These are phyloP conservation scores for Oreortyx pictus DNA, from an alignment of 2,797 vertebrate genomes.

Conservation along the genomic window DNA sequence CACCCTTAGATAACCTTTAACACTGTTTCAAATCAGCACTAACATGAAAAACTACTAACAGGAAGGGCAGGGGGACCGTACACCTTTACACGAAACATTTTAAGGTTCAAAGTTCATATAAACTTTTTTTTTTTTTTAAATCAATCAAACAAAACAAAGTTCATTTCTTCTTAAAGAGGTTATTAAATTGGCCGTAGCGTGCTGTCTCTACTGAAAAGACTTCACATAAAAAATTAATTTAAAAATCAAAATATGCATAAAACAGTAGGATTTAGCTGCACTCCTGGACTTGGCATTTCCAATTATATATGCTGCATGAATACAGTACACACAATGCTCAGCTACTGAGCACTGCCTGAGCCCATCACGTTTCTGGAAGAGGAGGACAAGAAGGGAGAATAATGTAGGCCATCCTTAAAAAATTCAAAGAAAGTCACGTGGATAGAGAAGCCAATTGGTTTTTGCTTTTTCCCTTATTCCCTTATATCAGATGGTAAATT, in stretches of 20 bases:
- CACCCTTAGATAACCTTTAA: neutral
- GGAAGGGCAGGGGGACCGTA: neutral
- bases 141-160: neutral
- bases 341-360: neutral
- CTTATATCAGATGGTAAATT: neutral
- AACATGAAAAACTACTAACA: neutral
- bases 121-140: neutral
- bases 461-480: neutral
- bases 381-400: neutral
- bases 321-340: neutral
- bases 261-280: neutral
- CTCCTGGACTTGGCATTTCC: neutral
- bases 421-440: neutral
- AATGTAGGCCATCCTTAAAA: neutral
- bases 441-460: neutral
- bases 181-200: neutral
- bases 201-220: neutral
- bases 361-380: neutral
- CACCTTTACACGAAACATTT: neutral
- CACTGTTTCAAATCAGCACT: neutral
- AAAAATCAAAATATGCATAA: neutral
- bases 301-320: neutral
- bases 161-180: neutral
- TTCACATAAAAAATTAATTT: neutral
- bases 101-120: neutral